Evolutionary conservation across 1,140 invertebrate species (phyloP).

Genomic region (Drosophila leontia): DNA sequence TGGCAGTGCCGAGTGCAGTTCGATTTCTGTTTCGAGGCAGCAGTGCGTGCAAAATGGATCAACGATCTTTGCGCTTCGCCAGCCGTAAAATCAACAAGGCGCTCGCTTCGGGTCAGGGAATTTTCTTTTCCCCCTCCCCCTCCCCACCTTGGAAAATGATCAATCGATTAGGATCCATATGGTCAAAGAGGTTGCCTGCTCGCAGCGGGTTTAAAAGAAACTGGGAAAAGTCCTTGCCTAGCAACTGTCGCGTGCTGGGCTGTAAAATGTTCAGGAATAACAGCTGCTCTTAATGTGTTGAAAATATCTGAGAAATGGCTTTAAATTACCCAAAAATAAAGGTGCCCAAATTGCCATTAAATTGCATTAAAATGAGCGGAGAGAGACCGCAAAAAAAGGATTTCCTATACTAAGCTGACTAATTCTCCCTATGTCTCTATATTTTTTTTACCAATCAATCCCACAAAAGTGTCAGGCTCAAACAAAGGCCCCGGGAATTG

Average conservation of each 20-base stretch:
- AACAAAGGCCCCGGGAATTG: constrained; percentile 59
- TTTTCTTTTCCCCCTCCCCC: constrained; percentile 1
- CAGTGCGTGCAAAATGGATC: constrained; percentile 78
- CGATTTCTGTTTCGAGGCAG: constrained; percentile 68
- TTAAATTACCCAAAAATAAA: constrained; percentile 25
- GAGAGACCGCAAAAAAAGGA: constrained; percentile 57
- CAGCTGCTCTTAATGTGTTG: constrained; percentile 66
- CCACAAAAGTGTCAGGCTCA: constrained; percentile 40
- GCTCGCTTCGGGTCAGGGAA: constrained; percentile 20
- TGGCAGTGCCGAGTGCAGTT: constrained; percentile 37
- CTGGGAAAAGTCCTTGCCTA: constrained; percentile 18
- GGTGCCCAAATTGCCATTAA: constrained; percentile 46
- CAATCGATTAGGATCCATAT: constrained; percentile 62
- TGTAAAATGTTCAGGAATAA: constrained; percentile 26
- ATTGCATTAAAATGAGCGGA: constrained; percentile 69
- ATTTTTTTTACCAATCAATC: constrained; percentile 48
- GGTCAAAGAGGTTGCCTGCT: constrained; percentile 21
- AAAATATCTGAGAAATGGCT: constrained; percentile 15
- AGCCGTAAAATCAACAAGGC: constrained; percentile 16
- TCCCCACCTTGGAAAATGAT: constrained; percentile 13
- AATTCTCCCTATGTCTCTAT: constrained; percentile 26
- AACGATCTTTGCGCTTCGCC: constrained; percentile 73
- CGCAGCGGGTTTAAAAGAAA: constrained; percentile 40
- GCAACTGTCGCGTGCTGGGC: constrained; percentile 75
- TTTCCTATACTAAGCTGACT: constrained; percentile 58